Percentiles rank a stretch among this genome's conserved stretches.
These are phyloP conservation scores for Excalfactoria chinensis DNA, from an alignment of 2,113 vertebrate genomes.

Conservation along the genomic window DNA sequence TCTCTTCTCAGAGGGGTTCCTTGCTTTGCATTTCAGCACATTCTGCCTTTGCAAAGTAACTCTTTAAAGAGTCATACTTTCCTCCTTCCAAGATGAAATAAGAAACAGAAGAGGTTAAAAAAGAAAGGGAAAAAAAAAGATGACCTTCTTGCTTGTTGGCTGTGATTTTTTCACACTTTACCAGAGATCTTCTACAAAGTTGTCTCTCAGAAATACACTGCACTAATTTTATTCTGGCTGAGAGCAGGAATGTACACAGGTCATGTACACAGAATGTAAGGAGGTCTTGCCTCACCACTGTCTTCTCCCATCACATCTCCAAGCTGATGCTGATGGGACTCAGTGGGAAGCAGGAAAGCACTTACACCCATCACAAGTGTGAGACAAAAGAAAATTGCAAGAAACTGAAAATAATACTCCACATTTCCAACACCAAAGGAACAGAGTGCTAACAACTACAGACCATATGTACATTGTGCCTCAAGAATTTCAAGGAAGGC, in stretches of 20 bases:
- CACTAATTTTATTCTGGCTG: neutral
- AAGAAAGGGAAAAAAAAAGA: neutral
- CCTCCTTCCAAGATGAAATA: neutral
- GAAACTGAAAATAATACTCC: neutral
- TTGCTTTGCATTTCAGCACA: conserved; percentile 58
- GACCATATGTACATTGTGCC: neutral
- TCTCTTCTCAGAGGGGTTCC: conserved; percentile 55
- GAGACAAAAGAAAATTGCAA: neutral
- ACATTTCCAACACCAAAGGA: neutral
- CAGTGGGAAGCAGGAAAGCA: neutral
- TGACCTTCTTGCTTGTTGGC: neutral
- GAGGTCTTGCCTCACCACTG: neutral
- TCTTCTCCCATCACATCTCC: neutral
- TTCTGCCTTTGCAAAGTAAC: conserved; percentile 58
- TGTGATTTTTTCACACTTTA: neutral
- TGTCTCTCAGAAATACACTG: neutral
- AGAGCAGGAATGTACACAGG: neutral
- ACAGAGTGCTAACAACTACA: neutral
- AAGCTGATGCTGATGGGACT: neutral
- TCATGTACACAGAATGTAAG: neutral
- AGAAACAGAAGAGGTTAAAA: neutral
- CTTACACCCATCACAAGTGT: neutral
- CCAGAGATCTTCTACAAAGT: neutral
- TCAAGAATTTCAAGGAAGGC: neutral
- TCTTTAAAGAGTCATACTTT: conserved; percentile 34